Conservation (phyloP, 2,113 vertebrate species). For the Phalacrocorax brasilianus region DNA sequence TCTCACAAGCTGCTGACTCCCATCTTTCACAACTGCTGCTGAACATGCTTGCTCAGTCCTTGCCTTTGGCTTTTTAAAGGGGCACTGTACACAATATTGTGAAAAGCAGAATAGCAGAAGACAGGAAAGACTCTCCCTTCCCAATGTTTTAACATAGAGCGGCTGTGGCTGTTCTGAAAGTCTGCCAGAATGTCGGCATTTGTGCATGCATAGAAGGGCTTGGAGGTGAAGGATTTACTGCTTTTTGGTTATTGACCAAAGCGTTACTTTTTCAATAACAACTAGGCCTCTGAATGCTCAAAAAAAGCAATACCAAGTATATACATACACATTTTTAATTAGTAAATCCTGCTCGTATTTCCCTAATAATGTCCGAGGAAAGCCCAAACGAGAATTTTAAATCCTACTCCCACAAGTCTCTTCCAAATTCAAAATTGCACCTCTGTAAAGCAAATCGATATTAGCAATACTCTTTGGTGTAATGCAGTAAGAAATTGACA, state of each 20-base stretch:
- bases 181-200: neutral
- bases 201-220: neutral
- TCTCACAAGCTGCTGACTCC: neutral
- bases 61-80: neutral
- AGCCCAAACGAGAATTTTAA: neutral
- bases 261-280: neutral
- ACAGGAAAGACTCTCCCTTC: neutral
- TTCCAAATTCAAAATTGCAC: neutral
- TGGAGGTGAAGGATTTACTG: neutral
- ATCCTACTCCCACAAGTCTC: neutral
- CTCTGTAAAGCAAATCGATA: neutral
- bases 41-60: neutral
- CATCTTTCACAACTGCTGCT: neutral
- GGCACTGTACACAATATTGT: neutral
- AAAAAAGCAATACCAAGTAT: neutral
- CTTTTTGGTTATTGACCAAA: neutral
- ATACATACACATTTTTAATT: neutral
- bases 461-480: neutral
- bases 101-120: neutral
- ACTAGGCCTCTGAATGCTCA: neutral
- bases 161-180: neutral
- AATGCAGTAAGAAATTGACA: neutral
- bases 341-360: neutral
- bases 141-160: neutral
- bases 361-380: neutral